These are phyloP conservation scores for Hemibagrus guttatus DNA, from an alignment of 2,797 vertebrate species.

Conservation along the genomic window DNA sequence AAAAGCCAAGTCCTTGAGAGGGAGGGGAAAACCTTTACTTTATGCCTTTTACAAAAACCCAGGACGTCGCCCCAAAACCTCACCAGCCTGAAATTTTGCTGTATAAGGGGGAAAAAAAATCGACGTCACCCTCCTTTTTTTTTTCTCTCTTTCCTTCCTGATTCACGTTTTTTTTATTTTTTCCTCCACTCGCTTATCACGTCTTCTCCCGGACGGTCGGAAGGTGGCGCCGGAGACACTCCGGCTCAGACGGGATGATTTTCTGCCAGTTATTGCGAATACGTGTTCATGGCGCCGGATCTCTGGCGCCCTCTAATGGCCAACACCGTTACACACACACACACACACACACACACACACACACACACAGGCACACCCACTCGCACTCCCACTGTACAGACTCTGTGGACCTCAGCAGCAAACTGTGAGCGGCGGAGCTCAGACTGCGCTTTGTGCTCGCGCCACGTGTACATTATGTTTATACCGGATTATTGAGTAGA, in stretches of 20 bases:
- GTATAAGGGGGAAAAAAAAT: neutral
- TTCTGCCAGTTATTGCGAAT: neutral
- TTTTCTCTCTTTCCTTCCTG: too few species aligned
- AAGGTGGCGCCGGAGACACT: neutral
- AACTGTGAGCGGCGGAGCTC: slow-evolving; percentile 76
- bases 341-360: neutral
- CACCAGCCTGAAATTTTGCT: slow-evolving; percentile 61
- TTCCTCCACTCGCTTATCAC: neutral
- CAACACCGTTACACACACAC: slow-evolving; percentile 45
- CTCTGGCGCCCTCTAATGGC: slow-evolving; percentile 41
- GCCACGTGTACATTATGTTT: slow-evolving; percentile 75
- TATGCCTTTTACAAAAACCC: slow-evolving; percentile 83
- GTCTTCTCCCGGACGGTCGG: slow-evolving; percentile 8
- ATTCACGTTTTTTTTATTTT: neutral
- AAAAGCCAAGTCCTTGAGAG: slow-evolving; percentile 81
- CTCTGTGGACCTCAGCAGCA: slow-evolving; percentile 69
- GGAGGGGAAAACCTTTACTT: slow-evolving; percentile 57
- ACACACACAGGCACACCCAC: neutral
- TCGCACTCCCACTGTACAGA: slow-evolving; percentile 61
- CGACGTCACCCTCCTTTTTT: too few species aligned
- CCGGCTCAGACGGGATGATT: neutral
- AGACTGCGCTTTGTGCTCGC: slow-evolving; percentile 57
- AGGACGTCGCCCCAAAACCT: slow-evolving; percentile 61
- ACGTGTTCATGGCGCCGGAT: neutral
- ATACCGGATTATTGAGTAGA: slow-evolving; percentile 64